phyloP scores from a whole-genome alignment of 2,113 vertebrate species.

The Puntigrus tetrazona region DNA sequence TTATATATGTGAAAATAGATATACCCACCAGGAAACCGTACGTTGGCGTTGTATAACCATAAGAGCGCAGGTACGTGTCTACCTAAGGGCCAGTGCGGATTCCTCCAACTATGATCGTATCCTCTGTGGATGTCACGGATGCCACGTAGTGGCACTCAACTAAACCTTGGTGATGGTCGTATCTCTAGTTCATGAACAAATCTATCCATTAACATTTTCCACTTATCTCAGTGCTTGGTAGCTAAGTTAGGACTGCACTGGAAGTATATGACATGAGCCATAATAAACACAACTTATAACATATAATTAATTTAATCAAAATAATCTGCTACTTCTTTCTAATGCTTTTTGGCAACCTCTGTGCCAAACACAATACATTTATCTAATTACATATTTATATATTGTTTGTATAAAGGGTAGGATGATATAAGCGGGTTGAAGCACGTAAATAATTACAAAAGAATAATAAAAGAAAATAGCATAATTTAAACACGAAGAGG shows the following conservation, averaged over 20 bases:
- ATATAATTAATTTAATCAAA: not conserved
- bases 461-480: not conserved
- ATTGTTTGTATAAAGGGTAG: not conserved
- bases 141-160: conserved; percentile 97
- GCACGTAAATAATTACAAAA: not conserved
- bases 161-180: conserved; percentile 93
- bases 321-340: not conserved
- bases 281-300: not conserved
- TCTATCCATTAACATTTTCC: conserved; percentile 20
- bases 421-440: not conserved
- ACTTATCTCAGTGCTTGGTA: not conserved
- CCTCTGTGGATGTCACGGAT: conserved; percentile 88
- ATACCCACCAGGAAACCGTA: too few species aligned
- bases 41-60: conserved; percentile 89
- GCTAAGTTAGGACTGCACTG: not conserved
- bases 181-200: not conserved
- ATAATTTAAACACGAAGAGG: not conserved
- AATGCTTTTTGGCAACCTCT: too few species aligned
- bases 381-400: too few species aligned
- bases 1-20: too few species aligned
- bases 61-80: conserved; percentile 90
- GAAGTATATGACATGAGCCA: not conserved
- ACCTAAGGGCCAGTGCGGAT: conserved; percentile 94
- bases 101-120: conserved; percentile 96
- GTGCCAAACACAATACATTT: too few species aligned